Evolutionary conservation across 1,140 invertebrate species (phyloP).

Genomic region (Zeugodacus cucurbitae): DNA sequence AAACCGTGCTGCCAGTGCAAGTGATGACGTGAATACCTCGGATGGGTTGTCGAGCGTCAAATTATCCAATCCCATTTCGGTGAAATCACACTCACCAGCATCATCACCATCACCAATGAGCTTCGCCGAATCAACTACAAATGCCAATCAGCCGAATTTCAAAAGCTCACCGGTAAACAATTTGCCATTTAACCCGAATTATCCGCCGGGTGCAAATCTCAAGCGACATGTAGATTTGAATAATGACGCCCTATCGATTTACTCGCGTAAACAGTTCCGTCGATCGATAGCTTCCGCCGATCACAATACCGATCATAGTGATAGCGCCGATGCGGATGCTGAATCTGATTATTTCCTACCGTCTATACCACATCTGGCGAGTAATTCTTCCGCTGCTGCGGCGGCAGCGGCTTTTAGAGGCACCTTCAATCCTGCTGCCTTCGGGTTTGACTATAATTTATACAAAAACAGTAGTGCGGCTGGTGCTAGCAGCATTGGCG

Average conservation of each 20-base stretch:
- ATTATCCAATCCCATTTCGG: constrained; percentile 19
- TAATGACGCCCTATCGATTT: constrained; percentile 59
- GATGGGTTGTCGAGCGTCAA: neutral
- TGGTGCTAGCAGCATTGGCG: constrained; percentile 40
- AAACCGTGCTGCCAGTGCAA: neutral
- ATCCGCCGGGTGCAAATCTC: constrained; percentile 44
- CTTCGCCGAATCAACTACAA: neutral
- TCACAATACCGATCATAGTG: constrained; percentile 52
- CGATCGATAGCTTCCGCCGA: constrained; percentile 52
- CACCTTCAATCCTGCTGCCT: constrained; percentile 51
- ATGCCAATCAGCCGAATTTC: neutral
- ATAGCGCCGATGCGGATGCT: constrained; percentile 52
- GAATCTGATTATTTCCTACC: constrained; percentile 62
- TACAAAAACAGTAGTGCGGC: constrained; percentile 49
- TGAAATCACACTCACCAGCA: constrained; percentile 37
- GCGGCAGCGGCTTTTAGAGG: constrained; percentile 47
- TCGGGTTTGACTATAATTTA: constrained; percentile 61
- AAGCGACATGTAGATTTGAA: constrained; percentile 56
- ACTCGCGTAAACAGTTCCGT: constrained; percentile 57
- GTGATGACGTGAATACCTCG: neutral
- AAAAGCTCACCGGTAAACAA: neutral
- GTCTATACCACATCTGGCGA: constrained; percentile 63
- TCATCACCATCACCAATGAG: constrained; percentile 40
- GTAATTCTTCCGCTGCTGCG: constrained; percentile 51
- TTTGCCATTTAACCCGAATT: neutral